These are phyloP conservation scores for Calameuta filiformis DNA, from an alignment of 2,888 invertebrate species.

Conservation along the genomic window DNA sequence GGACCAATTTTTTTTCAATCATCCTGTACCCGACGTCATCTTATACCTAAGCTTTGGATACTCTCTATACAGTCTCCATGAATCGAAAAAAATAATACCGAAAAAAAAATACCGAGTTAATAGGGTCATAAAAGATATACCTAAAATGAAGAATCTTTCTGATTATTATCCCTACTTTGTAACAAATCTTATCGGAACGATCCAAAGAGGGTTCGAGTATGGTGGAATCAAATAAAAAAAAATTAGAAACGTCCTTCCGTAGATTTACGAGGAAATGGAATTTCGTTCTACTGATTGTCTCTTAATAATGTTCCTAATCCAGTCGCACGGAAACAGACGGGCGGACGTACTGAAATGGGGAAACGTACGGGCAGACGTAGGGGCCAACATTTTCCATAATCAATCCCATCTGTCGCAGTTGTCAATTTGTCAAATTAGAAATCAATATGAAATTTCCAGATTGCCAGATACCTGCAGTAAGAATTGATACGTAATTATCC, in stretches of 20 bases:
- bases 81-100: no score
- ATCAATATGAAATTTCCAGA: slow-evolving; percentile 47
- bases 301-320: slow-evolving; percentile 31
- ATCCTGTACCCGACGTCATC: no score
- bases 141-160: background rate
- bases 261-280: background rate
- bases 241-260: background rate
- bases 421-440: slow-evolving; percentile 62
- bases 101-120: no score
- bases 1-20: no score
- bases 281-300: slow-evolving; percentile 1
- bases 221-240: background rate
- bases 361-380: background rate
- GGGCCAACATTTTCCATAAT: slow-evolving; percentile 7
- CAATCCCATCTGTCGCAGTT: slow-evolving; percentile 51
- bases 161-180: background rate
- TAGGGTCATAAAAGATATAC: background rate
- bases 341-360: slow-evolving; percentile 1
- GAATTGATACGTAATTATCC: background rate
- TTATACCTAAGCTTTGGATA: no score
- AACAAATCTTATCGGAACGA: background rate
- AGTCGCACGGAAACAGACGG: slow-evolving; percentile 12
- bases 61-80: no score
- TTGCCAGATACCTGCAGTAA: background rate
- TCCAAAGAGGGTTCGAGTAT: background rate